Conservation (phyloP, 2,797 vertebrate species). For the Enteromius anoplus region DNA sequence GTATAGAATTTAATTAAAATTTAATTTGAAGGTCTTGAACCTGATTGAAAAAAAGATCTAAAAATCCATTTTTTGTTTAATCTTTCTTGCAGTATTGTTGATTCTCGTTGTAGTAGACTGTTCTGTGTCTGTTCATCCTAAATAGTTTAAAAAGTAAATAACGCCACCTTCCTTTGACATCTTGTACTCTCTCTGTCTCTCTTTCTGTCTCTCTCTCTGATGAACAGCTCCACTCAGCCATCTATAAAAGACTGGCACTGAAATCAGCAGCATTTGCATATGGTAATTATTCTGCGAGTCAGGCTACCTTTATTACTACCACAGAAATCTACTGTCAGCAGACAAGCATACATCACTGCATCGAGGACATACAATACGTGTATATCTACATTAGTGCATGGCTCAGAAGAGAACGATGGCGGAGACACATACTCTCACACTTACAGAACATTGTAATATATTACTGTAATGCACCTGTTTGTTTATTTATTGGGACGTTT, state of each 20-base stretch:
- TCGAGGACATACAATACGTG: conserved; percentile 5
- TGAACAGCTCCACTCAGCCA: conserved; percentile 81
- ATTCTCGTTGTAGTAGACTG: not conserved
- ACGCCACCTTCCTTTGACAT: conserved; percentile 1
- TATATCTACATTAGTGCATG: conserved; percentile 24
- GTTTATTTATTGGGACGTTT: conserved; percentile 9
- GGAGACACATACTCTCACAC: not conserved
- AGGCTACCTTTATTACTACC: conserved; percentile 85
- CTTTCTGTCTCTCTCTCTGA: conserved; percentile 78
- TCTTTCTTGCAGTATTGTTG: not conserved
- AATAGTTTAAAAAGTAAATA: conserved; percentile 41
- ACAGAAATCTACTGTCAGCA: conserved; percentile 86
- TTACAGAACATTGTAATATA: not conserved
- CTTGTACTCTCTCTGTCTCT: not conserved
- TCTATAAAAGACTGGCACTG: conserved; percentile 83
- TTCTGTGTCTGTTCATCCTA: conserved; percentile 20
- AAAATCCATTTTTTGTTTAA: not conserved
- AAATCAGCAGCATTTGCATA: conserved; percentile 86
- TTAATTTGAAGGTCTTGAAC: not conserved
- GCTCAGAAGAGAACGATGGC: not conserved
- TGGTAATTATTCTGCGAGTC: conserved; percentile 87
- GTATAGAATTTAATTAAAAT: not conserved
- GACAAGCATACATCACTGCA: conserved; percentile 76
- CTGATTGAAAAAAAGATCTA: not conserved
- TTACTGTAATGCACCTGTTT: not conserved